Percentiles rank a stretch among this genome's conserved stretches.
phyloP scores from a whole-genome alignment of 1,140 invertebrate genomes.

The Pseudobourletiella spinata region DNA sequence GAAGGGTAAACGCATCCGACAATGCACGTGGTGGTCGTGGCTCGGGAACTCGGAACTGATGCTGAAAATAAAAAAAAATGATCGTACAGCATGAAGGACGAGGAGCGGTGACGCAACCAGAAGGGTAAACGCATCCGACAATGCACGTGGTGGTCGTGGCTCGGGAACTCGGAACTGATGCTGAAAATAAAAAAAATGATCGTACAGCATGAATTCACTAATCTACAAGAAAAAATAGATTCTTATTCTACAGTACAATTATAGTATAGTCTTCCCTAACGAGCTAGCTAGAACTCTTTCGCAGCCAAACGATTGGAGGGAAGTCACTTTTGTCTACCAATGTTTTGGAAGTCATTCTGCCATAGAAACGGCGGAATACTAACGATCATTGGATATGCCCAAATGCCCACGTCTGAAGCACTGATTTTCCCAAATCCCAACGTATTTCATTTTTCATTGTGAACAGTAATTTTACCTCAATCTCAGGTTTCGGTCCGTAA shows the following conservation, averaged over 20 bases:
- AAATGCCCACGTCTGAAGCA: no score
- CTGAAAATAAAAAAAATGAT: conserved; percentile 45
- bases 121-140: conserved; percentile 84
- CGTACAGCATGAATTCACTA: no score
- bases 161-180: conserved; percentile 90
- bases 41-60: conserved; percentile 87
- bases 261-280: no score
- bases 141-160: conserved; percentile 69
- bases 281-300: no score
- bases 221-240: not conserved
- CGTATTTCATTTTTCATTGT: no score
- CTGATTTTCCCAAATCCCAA: not conserved
- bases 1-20: conserved; percentile 79
- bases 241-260: no score
- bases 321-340: conserved; percentile 29
- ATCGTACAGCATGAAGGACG: conserved; percentile 50
- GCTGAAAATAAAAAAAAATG: conserved; percentile 47
- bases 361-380: conserved; percentile 13
- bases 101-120: conserved; percentile 72
- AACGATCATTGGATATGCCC: conserved; percentile 34
- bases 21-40: conserved; percentile 75
- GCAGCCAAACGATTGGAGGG: no score
- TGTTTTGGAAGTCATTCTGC: conserved; percentile 24
- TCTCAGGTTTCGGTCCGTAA: conserved; percentile 66
- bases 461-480: conserved; percentile 50